Evolutionary conservation across 1,140 invertebrate genomes (phyloP).

Genomic region (Heliconius congener): DNA sequence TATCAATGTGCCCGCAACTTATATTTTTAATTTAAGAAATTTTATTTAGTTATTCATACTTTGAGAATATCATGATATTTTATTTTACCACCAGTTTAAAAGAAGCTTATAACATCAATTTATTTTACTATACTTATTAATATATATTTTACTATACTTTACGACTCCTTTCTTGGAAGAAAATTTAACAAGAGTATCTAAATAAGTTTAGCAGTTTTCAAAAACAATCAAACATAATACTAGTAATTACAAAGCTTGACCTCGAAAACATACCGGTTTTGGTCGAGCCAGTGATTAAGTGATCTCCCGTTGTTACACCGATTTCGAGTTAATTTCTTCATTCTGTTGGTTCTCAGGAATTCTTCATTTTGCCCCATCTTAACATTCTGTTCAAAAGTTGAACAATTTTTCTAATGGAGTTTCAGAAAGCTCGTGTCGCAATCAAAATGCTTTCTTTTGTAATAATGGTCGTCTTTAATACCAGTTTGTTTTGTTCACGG

Average conservation of each 20-base stretch:
- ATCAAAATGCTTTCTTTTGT: slow-evolving; percentile 45
- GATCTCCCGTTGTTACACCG: slow-evolving; percentile 73
- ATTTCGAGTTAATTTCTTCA: slow-evolving; percentile 79
- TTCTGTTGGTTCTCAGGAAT: slow-evolving; percentile 63
- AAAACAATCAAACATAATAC: slow-evolving; percentile 46
- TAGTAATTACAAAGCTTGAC: slow-evolving; percentile 52
- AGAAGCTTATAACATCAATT: not conserved
- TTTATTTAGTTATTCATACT: not conserved
- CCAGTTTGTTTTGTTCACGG: slow-evolving; percentile 26
- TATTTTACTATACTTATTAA: not conserved
- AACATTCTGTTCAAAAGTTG: slow-evolving; percentile 55
- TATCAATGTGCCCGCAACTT: too few species aligned
- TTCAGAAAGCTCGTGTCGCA: slow-evolving; percentile 45
- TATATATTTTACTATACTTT: not conserved
- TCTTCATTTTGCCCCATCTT: slow-evolving; percentile 53
- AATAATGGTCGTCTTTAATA: slow-evolving; percentile 45
- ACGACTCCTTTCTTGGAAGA: not conserved
- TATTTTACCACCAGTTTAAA: not conserved
- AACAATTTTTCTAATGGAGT: slow-evolving; percentile 70
- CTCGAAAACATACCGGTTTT: slow-evolving; percentile 59
- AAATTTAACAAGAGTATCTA: not conserved
- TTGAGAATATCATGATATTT: not conserved
- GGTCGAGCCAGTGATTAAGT: slow-evolving; percentile 64
- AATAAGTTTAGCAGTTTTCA: slow-evolving; percentile 15
- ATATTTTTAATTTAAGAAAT: not conserved